Conservation (phyloP, 2,888 invertebrate genomes). For the Girardia tigrina region DNA sequence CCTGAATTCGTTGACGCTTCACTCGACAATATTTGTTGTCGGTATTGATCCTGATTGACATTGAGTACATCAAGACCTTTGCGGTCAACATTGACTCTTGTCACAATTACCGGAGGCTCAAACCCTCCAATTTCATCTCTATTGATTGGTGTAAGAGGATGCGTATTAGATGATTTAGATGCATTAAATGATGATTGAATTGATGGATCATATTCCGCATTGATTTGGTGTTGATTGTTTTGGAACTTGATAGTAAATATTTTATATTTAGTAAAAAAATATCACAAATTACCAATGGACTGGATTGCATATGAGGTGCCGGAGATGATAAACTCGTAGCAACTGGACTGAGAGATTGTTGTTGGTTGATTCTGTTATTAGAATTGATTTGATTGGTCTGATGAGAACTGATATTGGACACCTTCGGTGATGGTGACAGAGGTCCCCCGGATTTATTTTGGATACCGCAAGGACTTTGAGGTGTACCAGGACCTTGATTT, state of each 20-base stretch:
- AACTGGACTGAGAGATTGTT: background rate
- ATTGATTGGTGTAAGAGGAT: background rate
- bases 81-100: slow-evolving; percentile 26
- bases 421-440: background rate
- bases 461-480: background rate
- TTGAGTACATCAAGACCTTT: background rate
- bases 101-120: slow-evolving; percentile 30
- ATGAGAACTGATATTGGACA: background rate
- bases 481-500: background rate
- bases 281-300: background rate
- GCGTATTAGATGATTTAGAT: background rate
- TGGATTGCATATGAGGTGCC: background rate
- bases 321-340: background rate
- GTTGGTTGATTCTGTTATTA: background rate
- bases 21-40: background rate
- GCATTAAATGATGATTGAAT: background rate
- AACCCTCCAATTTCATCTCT: slow-evolving; percentile 1
- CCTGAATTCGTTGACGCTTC: background rate
- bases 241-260: background rate
- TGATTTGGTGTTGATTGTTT: background rate
- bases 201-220: background rate
- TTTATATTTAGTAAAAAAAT: background rate
- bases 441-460: background rate
- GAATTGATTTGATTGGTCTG: background rate
- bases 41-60: background rate